Conservation (phyloP, 1,140 invertebrate genomes). For the Nasonia vitripennis region DNA sequence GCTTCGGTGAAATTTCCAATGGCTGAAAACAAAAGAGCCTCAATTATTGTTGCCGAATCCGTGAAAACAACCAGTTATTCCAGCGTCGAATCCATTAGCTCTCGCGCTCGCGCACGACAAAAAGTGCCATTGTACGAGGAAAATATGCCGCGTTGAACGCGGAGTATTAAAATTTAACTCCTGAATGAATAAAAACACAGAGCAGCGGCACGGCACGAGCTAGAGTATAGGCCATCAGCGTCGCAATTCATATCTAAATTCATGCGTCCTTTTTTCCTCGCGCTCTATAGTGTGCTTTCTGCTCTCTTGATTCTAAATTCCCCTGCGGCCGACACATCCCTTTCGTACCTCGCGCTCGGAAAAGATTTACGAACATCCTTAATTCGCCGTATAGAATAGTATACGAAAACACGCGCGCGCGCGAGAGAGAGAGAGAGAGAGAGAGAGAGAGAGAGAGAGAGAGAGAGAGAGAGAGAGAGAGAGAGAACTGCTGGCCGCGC, state of each 20-base stretch:
- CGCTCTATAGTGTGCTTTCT: neutral
- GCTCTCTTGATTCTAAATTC: neutral
- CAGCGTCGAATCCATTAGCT: no score
- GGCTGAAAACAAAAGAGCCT: no score
- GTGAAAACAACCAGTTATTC: no score
- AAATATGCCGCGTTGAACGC: neutral
- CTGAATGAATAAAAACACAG: neutral
- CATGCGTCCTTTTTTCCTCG: neutral
- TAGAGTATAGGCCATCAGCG: neutral
- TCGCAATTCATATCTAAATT: neutral
- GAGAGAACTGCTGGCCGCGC: no score
- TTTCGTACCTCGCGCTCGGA: neutral
- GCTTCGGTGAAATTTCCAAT: no score
- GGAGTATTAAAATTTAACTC: neutral
- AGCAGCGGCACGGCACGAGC: neutral
- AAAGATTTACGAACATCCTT: slow-evolving; percentile 1
- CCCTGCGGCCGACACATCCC: neutral
- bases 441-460: no score
- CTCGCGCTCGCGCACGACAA: no score
- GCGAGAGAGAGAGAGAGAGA: neutral
- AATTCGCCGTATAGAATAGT: neutral
- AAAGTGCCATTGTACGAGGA: neutral
- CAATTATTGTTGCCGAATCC: no score
- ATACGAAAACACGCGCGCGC: neutral
- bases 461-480: no score